Conservation (phyloP, 2,888 invertebrate genomes). For the Ceramica pisi region DNA sequence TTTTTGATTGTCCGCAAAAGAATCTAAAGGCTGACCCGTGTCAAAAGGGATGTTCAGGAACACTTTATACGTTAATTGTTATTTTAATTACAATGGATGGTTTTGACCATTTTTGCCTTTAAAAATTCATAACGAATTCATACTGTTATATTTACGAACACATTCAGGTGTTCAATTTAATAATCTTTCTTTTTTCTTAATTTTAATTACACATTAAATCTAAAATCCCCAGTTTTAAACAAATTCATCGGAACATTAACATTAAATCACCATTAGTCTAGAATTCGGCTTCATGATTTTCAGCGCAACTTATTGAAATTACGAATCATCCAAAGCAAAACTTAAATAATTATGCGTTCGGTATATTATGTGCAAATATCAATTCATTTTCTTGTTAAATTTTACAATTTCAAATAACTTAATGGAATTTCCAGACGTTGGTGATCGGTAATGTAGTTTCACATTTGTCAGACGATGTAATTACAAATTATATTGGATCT, state of each 20-base stretch:
- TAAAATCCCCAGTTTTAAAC: neutral
- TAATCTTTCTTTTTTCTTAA: neutral
- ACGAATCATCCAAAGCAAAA: neutral
- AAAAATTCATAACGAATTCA: neutral
- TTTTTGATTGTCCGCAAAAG: constrained; percentile 9
- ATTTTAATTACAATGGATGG: constrained; percentile 20
- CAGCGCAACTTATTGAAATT: constrained; percentile 1
- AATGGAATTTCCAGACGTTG: neutral
- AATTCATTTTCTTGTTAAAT: constrained; percentile 11
- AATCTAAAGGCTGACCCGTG: constrained; percentile 25
- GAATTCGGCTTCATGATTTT: constrained; percentile 1
- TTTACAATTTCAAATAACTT: constrained; percentile 15
- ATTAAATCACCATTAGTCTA: neutral
- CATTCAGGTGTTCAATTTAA: too few species aligned
- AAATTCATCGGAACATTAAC: neutral
- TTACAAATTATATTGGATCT: constrained; percentile 14
- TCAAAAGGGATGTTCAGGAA: constrained; percentile 28
- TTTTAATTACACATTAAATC: neutral
- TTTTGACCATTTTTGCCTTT: neutral
- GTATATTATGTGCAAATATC: neutral
- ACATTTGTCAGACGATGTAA: neutral
- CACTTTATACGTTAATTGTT: constrained; percentile 21
- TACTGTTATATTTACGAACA: neutral
- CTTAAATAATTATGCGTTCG: neutral
- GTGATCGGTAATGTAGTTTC: neutral